Percentiles rank a stretch among this genome's conserved stretches.
Conservation (phyloP, 2,888 invertebrate genomes). For the Anthophora plumipes region DNA sequence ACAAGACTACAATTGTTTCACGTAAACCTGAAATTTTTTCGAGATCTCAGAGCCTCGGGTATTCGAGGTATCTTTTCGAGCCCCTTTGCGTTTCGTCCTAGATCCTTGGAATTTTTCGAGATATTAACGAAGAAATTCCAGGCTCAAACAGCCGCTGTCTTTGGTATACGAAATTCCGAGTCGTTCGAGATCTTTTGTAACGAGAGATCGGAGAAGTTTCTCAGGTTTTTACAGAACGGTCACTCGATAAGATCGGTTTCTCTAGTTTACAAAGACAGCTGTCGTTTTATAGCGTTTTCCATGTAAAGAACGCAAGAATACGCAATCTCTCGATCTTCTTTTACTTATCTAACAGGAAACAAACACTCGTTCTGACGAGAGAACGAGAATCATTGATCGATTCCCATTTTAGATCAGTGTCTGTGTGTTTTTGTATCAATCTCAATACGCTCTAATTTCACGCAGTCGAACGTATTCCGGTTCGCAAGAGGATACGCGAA, state of each 20-base stretch:
- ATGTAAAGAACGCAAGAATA: no score
- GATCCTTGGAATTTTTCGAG: not conserved
- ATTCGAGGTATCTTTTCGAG: no score
- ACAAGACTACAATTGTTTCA: no score
- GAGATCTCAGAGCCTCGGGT: no score
- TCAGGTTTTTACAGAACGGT: not conserved
- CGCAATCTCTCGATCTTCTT: no score
- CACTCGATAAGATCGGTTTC: not conserved
- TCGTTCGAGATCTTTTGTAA: not conserved
- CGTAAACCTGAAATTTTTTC: no score
- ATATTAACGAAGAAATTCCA: not conserved
- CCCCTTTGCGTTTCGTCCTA: no score
- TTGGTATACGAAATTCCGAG: not conserved
- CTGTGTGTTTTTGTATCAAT: conserved; percentile 7
- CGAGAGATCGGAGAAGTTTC: not conserved
- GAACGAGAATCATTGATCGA: not conserved
- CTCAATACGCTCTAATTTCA: conserved; percentile 7
- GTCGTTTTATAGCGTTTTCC: not conserved
- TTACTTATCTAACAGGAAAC: no score
- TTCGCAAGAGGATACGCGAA: conserved; percentile 3
- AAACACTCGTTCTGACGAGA: conserved; percentile 1
- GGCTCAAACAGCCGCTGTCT: not conserved
- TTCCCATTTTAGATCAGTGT: not conserved
- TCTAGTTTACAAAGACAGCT: not conserved
- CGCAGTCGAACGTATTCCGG: conserved; percentile 5